Conservation (phyloP, 2,888 invertebrate genomes). For the Chelonus formosanus region DNA sequence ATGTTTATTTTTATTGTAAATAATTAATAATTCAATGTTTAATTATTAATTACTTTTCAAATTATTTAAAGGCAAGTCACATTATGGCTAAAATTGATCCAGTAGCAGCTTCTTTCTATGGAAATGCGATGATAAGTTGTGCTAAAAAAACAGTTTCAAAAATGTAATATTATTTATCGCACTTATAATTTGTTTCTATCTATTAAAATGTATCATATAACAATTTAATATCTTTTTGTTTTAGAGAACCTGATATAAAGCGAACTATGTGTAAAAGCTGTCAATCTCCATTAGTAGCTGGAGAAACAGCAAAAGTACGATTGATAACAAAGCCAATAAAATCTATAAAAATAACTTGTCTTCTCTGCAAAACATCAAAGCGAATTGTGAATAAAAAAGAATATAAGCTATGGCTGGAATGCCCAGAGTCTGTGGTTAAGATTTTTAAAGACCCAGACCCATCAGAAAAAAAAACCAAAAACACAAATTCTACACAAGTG, state of each 20-base stretch:
- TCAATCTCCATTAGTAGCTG: slow-evolving; percentile 67
- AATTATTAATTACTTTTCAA: slow-evolving; percentile 21
- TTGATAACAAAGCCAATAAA: slow-evolving; percentile 66
- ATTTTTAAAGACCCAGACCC: slow-evolving; percentile 61
- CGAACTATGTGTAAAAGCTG: slow-evolving; percentile 71
- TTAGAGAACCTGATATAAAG: slow-evolving; percentile 71
- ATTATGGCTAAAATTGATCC: slow-evolving; percentile 63
- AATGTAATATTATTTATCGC: slow-evolving; percentile 65
- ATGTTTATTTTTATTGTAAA: slow-evolving; percentile 4
- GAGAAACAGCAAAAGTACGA: slow-evolving; percentile 67
- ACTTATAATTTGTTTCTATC: slow-evolving; percentile 9
- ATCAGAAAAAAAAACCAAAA: not conserved
- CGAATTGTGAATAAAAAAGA: slow-evolving; percentile 60
- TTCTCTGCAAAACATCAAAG: slow-evolving; percentile 61
- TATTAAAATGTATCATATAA: not conserved
- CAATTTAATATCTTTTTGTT: slow-evolving; percentile 36
- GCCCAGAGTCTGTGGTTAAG: slow-evolving; percentile 67
- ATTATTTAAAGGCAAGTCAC: slow-evolving; percentile 67
- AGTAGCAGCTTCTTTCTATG: slow-evolving; percentile 68
- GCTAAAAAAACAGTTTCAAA: slow-evolving; percentile 71
- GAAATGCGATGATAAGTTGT: slow-evolving; percentile 68
- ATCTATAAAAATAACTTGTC: slow-evolving; percentile 67
- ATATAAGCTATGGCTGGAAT: slow-evolving; percentile 69
- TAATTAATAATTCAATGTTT: not conserved
- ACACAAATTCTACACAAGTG: not conserved